Conservation (phyloP, 23 tunicate species). For the Corella eumyota region DNA sequence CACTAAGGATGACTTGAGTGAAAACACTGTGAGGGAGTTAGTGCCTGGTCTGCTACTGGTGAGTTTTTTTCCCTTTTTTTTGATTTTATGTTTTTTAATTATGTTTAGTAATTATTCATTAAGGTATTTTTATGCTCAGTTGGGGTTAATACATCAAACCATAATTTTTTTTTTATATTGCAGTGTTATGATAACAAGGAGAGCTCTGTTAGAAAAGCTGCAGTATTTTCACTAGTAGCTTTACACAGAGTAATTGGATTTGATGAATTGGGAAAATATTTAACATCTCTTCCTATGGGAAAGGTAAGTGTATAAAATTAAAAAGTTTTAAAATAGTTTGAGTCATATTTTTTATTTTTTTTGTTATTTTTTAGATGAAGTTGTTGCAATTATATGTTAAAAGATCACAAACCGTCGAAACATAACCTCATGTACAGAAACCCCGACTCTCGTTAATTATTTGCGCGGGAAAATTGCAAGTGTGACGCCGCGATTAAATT, state of each 20-base stretch:
- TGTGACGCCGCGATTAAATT: too few relatives aligned
- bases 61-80: not conserved
- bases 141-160: too few relatives aligned
- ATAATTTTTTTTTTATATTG: too few relatives aligned
- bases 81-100: too few relatives aligned
- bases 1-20: conserved; percentile 31
- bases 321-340: too few relatives aligned
- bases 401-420: conserved; percentile 42
- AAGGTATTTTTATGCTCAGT: too few relatives aligned
- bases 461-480: too few relatives aligned
- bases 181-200: conserved; percentile 86
- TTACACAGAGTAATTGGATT: conserved; percentile 77
- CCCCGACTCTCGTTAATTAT: too few relatives aligned
- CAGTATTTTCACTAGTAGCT: conserved; percentile 84
- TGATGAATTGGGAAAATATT: conserved; percentile 46
- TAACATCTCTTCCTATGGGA: conserved; percentile 47
- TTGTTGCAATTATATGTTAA: conserved; percentile 76
- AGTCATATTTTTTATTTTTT: too few relatives aligned
- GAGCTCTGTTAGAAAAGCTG: conserved; percentile 77
- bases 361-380: conserved; percentile 36
- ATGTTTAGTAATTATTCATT: too few relatives aligned
- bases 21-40: conserved; percentile 21
- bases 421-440: too few relatives aligned
- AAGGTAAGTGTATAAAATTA: conserved; percentile 51
- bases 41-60: conserved; percentile 75